These are phyloP conservation scores for Corynorhinus townsendii DNA, from an alignment of 2,113 vertebrate genomes.

Conservation along the genomic window DNA sequence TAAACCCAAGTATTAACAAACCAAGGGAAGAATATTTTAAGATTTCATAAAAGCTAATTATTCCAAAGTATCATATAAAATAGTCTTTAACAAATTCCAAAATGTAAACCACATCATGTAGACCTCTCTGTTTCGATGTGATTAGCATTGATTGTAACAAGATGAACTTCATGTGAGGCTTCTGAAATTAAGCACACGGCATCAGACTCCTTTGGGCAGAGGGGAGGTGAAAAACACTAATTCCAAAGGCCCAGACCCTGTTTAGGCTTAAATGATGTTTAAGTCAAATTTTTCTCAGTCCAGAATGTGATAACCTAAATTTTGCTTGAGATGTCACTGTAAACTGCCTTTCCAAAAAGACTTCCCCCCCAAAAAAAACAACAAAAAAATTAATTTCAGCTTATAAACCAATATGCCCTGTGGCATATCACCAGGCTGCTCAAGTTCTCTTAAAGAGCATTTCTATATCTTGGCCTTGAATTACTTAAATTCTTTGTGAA, in stretches of 20 bases:
- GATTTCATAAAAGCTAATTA: background rate
- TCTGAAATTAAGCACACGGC: background rate
- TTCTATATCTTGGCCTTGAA: background rate
- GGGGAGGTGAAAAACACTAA: background rate
- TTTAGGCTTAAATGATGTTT: background rate
- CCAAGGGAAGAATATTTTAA: background rate
- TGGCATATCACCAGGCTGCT: background rate
- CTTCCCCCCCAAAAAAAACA: background rate
- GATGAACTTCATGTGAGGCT: background rate
- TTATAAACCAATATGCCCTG: background rate
- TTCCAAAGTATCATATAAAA: background rate
- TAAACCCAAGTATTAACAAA: background rate
- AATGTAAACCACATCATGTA: background rate
- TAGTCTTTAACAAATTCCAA: background rate
- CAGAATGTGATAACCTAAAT: background rate
- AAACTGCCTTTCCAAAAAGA: background rate
- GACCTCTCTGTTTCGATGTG: background rate
- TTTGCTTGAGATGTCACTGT: background rate
- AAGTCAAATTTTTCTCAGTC: background rate
- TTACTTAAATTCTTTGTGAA: background rate
- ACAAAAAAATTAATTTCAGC: background rate
- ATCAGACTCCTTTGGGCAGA: accelerated
- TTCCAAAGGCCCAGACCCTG: background rate
- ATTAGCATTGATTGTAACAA: too few species aligned
- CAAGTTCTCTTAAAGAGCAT: background rate